Percentiles rank a stretch among this genome's conserved stretches.
These are phyloP conservation scores for Liopterus haemorrhoidalis DNA, from an alignment of 2,888 invertebrate species.

Conservation along the genomic window DNA sequence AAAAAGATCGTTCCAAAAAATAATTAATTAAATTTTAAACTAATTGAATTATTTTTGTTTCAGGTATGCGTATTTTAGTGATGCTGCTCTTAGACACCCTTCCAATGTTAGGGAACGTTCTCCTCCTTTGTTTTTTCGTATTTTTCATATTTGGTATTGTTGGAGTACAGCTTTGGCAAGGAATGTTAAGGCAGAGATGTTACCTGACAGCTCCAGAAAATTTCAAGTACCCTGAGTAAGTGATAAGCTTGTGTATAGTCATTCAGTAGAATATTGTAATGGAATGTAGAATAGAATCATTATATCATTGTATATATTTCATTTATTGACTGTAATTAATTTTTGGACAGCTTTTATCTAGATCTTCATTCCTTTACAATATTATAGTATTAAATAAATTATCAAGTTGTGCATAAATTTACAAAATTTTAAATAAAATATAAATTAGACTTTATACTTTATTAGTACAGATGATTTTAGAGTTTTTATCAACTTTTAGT, in stretches of 20 bases:
- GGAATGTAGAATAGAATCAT: too few relatives aligned
- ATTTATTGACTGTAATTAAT: too few relatives aligned
- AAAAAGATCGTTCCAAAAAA: neutral
- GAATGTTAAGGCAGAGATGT: slow-evolving; percentile 90
- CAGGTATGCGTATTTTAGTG: slow-evolving; percentile 98
- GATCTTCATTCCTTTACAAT: too few relatives aligned
- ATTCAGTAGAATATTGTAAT: too few relatives aligned
- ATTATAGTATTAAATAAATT: too few relatives aligned
- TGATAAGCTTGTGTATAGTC: slow-evolving; percentile 34
- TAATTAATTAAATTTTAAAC: neutral
- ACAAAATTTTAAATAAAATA: too few relatives aligned
- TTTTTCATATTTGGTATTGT: slow-evolving; percentile 99
- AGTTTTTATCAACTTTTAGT: too few relatives aligned
- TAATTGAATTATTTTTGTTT: slow-evolving; percentile 32
- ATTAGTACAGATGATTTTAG: too few relatives aligned
- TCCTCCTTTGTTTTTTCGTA: slow-evolving; percentile 98
- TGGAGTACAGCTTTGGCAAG: slow-evolving; percentile 99
- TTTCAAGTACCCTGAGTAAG: slow-evolving; percentile 71
- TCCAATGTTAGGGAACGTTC: slow-evolving; percentile 98
- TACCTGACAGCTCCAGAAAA: slow-evolving; percentile 69
- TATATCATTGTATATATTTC: too few relatives aligned
- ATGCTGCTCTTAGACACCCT: slow-evolving; percentile 97
- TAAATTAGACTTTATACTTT: too few relatives aligned
- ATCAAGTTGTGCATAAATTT: too few relatives aligned
- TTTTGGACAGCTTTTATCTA: too few relatives aligned